phyloP scores from a whole-genome alignment of 2,113 vertebrate species.

The Oryzias javanicus region DNA sequence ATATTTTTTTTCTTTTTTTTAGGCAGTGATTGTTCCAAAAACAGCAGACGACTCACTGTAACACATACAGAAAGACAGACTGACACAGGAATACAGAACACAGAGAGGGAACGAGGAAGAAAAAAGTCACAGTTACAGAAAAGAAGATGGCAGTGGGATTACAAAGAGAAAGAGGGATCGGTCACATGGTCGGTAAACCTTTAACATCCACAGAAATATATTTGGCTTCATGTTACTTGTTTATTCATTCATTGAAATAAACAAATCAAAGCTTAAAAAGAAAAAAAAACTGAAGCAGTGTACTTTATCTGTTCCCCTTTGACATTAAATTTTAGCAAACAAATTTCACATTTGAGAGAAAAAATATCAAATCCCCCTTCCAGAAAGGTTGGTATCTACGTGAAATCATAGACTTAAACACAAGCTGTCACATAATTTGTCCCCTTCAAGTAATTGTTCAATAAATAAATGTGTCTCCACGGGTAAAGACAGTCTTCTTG shows the following conservation, averaged over 20 bases:
- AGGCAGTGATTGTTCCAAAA: constrained; percentile 72
- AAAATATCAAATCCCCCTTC: constrained; percentile 58
- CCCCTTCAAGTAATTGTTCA: constrained; percentile 67
- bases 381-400: constrained; percentile 40
- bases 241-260: constrained; percentile 72
- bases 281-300: constrained; percentile 58
- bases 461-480: constrained; percentile 75
- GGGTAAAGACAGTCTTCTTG: constrained; percentile 59
- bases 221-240: constrained; percentile 77
- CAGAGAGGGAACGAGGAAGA: constrained; percentile 36
- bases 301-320: constrained; percentile 33
- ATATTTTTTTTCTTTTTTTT: constrained; percentile 31
- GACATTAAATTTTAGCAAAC: constrained; percentile 22
- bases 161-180: constrained; percentile 62
- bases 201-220: constrained; percentile 74
- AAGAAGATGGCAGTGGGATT: constrained; percentile 75
- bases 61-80: constrained; percentile 63
- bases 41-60: constrained; percentile 55
- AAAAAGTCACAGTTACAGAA: constrained; percentile 53
- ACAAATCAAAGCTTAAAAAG: constrained; percentile 27
- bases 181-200: constrained; percentile 61
- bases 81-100: constrained; percentile 59
- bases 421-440: constrained; percentile 52
- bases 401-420: constrained; percentile 65
- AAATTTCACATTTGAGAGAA: constrained; percentile 7